phyloP scores from a whole-genome alignment of 2,113 vertebrate species.

The Budorcas taxicolor region DNA sequence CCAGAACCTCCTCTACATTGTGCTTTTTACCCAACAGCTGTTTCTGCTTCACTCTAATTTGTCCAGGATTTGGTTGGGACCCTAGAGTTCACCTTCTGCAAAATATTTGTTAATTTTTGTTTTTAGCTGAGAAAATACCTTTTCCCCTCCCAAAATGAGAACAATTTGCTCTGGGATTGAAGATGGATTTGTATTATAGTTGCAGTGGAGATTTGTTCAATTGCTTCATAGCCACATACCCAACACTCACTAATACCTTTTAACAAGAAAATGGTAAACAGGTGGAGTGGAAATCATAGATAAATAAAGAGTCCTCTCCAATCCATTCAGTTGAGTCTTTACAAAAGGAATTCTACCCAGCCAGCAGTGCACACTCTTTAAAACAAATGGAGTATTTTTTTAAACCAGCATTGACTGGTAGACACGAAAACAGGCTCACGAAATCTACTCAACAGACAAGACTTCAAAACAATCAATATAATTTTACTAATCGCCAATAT shows the following conservation, averaged over 20 bases:
- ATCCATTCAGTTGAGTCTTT: conserved; percentile 60
- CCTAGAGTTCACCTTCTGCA: conserved; percentile 79
- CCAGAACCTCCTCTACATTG: conserved; percentile 48
- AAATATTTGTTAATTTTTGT: conserved; percentile 78
- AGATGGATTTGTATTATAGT: conserved; percentile 74
- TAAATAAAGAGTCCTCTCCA: conserved; percentile 69
- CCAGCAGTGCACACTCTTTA: conserved; percentile 8
- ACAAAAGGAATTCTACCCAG: conserved; percentile 60
- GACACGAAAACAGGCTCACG: background rate
- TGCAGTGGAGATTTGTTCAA: conserved; percentile 64
- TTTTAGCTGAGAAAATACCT: conserved; percentile 69
- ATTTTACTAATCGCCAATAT: conserved; percentile 17
- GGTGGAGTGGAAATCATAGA: conserved; percentile 71
- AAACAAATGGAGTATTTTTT: conserved; percentile 31
- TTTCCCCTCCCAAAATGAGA: conserved; percentile 64
- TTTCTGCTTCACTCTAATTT: conserved; percentile 86
- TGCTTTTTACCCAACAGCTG: conserved; percentile 77
- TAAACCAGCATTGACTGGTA: background rate
- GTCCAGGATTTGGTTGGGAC: conserved; percentile 81
- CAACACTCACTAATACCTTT: conserved; percentile 76
- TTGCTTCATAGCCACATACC: conserved; percentile 73
- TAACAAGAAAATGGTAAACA: conserved; percentile 80
- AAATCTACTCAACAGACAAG: background rate
- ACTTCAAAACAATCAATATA: conserved; percentile 8
- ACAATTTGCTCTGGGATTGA: conserved; percentile 77